Conservation (phyloP, 2,888 invertebrate species). For the Hololepta plana region DNA sequence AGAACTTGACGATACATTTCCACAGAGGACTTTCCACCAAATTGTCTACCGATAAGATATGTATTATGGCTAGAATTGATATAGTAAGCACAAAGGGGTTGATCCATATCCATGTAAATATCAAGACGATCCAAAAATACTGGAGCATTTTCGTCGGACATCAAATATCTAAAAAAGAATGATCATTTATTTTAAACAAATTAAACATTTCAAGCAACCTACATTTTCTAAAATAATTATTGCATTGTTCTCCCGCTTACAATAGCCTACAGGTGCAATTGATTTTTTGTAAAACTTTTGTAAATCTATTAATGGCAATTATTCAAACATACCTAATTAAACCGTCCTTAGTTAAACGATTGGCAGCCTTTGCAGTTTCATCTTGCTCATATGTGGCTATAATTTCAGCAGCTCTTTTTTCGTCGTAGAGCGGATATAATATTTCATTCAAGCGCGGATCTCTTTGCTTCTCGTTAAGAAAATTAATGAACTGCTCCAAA, state of each 20-base stretch:
- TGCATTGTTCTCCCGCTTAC: no score
- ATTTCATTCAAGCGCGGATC: slow-evolving; percentile 98
- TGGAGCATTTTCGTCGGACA: slow-evolving; percentile 99
- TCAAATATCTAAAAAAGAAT: slow-evolving; percentile 59
- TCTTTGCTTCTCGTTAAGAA: slow-evolving; percentile 92
- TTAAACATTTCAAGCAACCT: no score
- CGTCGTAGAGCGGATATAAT: slow-evolving; percentile 90
- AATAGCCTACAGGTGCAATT: no score
- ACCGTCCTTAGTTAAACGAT: slow-evolving; percentile 81
- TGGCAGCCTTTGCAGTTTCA: slow-evolving; percentile 50
- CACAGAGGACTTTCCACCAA: slow-evolving; percentile 94
- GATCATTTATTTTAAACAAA: no score
- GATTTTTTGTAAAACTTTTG: no score
- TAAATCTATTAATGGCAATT: no score
- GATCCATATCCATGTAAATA: slow-evolving; percentile 98
- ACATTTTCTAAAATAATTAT: no score
- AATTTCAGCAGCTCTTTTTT: slow-evolving; percentile 81
- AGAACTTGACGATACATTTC: slow-evolving; percentile 98
- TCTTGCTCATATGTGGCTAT: slow-evolving; percentile 84
- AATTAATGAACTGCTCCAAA: slow-evolving; percentile 74
- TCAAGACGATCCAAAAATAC: slow-evolving; percentile 97
- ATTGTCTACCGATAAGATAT: slow-evolving; percentile 85
- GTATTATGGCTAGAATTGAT: slow-evolving; percentile 98
- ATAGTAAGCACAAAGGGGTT: slow-evolving; percentile 93
- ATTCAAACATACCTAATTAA: slow-evolving; percentile 48